Conservation (phyloP, 2,113 vertebrate species). For the Takifugu bimaculatus region DNA sequence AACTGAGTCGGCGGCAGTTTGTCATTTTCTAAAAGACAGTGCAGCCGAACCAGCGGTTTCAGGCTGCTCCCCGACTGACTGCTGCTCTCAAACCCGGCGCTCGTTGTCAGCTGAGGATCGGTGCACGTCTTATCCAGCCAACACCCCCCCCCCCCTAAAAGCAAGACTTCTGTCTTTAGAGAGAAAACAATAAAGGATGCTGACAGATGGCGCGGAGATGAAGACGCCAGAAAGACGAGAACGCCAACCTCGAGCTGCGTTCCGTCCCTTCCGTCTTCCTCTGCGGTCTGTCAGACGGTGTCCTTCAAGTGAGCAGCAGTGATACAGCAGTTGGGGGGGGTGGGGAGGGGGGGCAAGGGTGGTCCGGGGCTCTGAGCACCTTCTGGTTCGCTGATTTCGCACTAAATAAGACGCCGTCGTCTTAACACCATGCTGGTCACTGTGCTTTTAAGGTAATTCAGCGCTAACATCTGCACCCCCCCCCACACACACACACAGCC, state of each 20-base stretch:
- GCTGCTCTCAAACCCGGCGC: constrained; percentile 10
- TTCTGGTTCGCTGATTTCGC: constrained; percentile 68
- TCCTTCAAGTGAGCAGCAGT: constrained; percentile 59
- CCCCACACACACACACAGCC: constrained; percentile 35
- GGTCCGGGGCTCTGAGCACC: constrained; percentile 61
- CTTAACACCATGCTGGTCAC: constrained; percentile 51
- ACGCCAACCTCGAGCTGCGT: constrained; percentile 48
- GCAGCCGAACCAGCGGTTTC: constrained; percentile 19
- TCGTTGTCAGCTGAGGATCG: constrained; percentile 3
- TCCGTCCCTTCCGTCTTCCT: constrained; percentile 17
- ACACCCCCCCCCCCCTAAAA: background rate
- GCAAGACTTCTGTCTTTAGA: background rate
- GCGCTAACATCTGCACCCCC: constrained; percentile 31
- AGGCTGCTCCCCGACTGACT: constrained; percentile 1
- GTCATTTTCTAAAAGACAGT: constrained; percentile 26
- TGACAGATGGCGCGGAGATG: constrained; percentile 20
- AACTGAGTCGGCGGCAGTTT: constrained; percentile 28
- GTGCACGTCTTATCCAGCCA: background rate
- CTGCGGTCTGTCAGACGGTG: constrained; percentile 59
- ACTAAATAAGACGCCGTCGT: constrained; percentile 66
- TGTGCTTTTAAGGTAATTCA: constrained; percentile 39
- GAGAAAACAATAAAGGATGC: constrained; percentile 5
- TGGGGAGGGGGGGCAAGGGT: constrained; percentile 44
- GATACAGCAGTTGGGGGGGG: constrained; percentile 58
- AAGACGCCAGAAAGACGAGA: constrained; percentile 32